These are phyloP conservation scores for Podargus strigoides DNA, from an alignment of 2,797 vertebrate genomes.

Conservation along the genomic window DNA sequence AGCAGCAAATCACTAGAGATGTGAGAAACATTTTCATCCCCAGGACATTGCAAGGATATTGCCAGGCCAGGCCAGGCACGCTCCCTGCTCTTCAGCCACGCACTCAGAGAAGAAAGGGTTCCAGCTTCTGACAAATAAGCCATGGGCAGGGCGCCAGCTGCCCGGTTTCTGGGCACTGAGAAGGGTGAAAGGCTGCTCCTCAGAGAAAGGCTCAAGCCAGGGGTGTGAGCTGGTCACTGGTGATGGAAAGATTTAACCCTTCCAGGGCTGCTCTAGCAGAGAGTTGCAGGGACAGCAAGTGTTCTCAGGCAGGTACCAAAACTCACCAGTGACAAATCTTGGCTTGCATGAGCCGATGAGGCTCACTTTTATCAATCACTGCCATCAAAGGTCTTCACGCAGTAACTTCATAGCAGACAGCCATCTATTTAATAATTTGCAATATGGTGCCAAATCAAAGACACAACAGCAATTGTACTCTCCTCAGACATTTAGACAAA, in stretches of 20 bases:
- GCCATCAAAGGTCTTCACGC: neutral
- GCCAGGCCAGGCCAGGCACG: neutral
- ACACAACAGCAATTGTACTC: neutral
- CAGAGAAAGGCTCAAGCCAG: neutral
- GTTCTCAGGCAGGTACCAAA: neutral
- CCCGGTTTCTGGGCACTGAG: neutral
- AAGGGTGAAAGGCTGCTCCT: neutral
- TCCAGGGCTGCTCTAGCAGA: neutral
- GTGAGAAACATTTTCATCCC: slow-evolving; percentile 1
- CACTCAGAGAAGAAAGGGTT: slow-evolving; percentile 3
- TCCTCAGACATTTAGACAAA: neutral
- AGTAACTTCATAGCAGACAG: neutral
- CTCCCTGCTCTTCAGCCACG: neutral
- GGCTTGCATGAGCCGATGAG: neutral
- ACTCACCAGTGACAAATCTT: neutral
- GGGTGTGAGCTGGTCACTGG: neutral
- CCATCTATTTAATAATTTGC: neutral
- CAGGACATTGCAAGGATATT: neutral
- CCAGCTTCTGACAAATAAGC: slow-evolving; percentile 22
- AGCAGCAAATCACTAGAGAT: neutral
- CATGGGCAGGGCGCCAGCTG: slow-evolving; percentile 22
- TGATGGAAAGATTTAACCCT: neutral
- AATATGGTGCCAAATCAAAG: neutral
- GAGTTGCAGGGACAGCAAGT: fast-evolving
- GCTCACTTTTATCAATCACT: neutral